Evolutionary conservation across 2,113 vertebrate genomes (phyloP), one percentile per base, ranked within the genome.

Genomic region (Peromyscus polionotus): DNA sequence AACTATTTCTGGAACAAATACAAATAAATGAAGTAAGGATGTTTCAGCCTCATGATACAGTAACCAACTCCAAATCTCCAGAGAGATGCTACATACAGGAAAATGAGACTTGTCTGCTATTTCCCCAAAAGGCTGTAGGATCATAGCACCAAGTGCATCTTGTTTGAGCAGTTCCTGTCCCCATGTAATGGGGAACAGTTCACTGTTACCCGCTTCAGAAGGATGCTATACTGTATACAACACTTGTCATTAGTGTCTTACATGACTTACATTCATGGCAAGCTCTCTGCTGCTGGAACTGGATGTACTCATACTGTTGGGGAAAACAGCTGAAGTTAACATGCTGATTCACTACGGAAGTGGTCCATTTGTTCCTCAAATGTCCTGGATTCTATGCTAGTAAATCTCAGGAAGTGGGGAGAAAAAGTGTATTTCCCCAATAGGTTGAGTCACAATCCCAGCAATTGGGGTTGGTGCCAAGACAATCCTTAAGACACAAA

Each of bases 1-100:
- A 95, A 85, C 73, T 97, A 67, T 95, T 95, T 94, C 86, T 94
- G 94, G 33, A 88, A 77, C 67, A 93, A 84, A 92, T 36, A 59
- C 16, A 90, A 67, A 65, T 48, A 81, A 95, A 68, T 75, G 88
- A 92, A 86, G 36, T 11, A 75, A n/a, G 45, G n/a, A 42, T 61
- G 6, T 39, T 83, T 84, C 28, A 67, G 68, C 26, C 63, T 73
- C 42, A 84, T 80, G 28, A 87, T 75, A 90, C 1, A 73, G 76
- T 36, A n/a, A 87, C 39, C 20, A 65, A 51, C n/a, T 70, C 75
- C 79, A 90, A 51, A 73, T 45, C 39, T 61, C 65, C 45, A 90
- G 80, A 93, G 51, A 63, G 22, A 31, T 61, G 5, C 75, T 91
- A 79, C 39, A 89, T 13, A 5, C 63, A 65, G 26, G 36, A 39